phyloP scores from a whole-genome alignment of 2,797 vertebrate species.

The Poecilia wingei region DNA sequence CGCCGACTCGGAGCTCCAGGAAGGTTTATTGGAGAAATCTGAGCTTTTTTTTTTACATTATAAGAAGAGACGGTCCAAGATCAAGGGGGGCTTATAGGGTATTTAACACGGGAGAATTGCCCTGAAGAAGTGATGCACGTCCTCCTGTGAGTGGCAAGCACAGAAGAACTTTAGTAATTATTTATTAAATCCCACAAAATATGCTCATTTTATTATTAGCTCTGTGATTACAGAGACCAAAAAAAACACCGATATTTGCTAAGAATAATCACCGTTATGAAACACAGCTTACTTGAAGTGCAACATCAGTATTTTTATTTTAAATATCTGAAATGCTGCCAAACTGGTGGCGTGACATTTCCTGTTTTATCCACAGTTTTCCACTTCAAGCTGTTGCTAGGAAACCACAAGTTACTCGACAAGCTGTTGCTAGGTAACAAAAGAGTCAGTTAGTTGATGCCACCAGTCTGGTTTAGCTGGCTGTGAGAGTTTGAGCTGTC shows the following conservation, averaged over 20 bases:
- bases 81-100: neutral
- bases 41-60: neutral
- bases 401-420: too few relatives aligned
- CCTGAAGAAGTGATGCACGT: neutral
- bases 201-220: neutral
- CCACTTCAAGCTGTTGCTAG: too few relatives aligned
- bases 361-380: too few relatives aligned
- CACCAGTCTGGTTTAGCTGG: too few relatives aligned
- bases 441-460: too few relatives aligned
- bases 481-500: too few relatives aligned
- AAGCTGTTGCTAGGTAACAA: too few relatives aligned
- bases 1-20: neutral
- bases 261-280: neutral
- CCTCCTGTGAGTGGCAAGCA: neutral
- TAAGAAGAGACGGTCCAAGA: neutral
- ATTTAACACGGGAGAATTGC: neutral
- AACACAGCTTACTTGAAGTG: neutral
- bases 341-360: too few relatives aligned
- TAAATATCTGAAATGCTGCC: too few relatives aligned
- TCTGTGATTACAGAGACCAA: neutral
- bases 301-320: neutral
- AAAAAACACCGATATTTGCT: neutral
- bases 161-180: neutral
- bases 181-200: neutral
- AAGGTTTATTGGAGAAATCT: neutral